Evolutionary conservation across 2,113 vertebrate genomes (phyloP), one percentile per base, ranked within the genome.

Genomic region (Burhinus oedicnemus): DNA sequence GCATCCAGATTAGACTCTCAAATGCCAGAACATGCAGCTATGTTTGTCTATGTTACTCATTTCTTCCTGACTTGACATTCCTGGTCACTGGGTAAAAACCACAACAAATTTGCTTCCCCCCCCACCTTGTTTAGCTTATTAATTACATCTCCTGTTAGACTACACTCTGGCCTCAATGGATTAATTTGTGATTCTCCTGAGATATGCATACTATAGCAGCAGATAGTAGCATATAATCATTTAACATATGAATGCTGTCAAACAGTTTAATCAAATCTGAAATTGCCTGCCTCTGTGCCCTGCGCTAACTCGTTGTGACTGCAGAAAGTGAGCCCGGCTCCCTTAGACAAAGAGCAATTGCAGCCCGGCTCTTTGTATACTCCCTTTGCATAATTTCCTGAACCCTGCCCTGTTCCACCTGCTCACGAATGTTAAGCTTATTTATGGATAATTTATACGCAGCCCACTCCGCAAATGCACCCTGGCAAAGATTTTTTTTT

Each of bases 221-320:
- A 74, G 79, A 71, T 36, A 84, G 90, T 4, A 71, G 69, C 71
- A 26, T 49, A 52, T 36, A 51, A 76, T 91, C 60, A 49, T 92
- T 95, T 97, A 97, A 76, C 93, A 95, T 93, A 93, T 72, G 92
- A 97, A 95, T 76, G 91, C 93, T 85, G 87, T 72, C 96, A 89
- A 69, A 57, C 52, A 61, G 38, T 93, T 91, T 69, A 69, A 95
- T 89, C 91, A 93, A 81, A 93, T 44, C 77, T 47, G 61, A 69
- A 91, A 54, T 68, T 87, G 78, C 45, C 26, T 0, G 38, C 79
- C 83, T 92, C 91, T 89, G 92, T 91, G 69, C 87, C 80, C 78
- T 3, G 8, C 5, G 2, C 94, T 93, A 87, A 93, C 89, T 70
- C 80, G 7, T 84, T 93, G 72, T 86, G 91, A 92, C 88, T 83